Percentiles rank a stretch among this genome's conserved stretches.
phyloP scores from a whole-genome alignment of 1,140 invertebrate species.

The Subanguina moxae region DNA sequence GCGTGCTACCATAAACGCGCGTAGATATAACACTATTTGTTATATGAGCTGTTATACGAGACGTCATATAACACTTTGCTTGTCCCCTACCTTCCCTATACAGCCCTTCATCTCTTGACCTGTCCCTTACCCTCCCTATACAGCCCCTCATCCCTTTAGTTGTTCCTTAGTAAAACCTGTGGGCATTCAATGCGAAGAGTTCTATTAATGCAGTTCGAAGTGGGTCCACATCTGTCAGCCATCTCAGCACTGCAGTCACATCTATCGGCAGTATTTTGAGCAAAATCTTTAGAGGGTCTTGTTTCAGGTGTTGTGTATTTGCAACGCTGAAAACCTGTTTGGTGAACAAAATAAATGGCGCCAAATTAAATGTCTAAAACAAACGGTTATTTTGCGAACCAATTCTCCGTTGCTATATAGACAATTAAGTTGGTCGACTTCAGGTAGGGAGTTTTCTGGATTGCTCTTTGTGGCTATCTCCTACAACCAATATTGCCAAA shows the following conservation, averaged over 20 bases:
- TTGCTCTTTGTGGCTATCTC: constrained; percentile 19
- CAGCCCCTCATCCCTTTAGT: no score
- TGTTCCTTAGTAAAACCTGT: constrained; percentile 15
- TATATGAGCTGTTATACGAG: no score
- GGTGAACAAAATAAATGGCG: neutral
- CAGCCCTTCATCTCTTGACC: no score
- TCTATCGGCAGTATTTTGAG: constrained; percentile 1
- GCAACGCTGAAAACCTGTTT: constrained; percentile 7
- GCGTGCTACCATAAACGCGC: no score
- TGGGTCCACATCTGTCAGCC: constrained; percentile 23
- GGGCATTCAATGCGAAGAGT: constrained; percentile 25
- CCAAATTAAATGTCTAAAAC: neutral
- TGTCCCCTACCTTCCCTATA: no score
- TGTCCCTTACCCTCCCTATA: no score
- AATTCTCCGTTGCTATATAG: constrained; percentile 24
- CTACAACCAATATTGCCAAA: neutral
- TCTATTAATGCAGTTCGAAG: constrained; percentile 26
- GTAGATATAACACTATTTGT: no score
- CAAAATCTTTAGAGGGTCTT: neutral
- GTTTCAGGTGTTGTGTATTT: constrained; percentile 7
- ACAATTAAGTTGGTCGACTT: constrained; percentile 21
- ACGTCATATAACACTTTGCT: no score
- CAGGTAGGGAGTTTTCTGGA: neutral
- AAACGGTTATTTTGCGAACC: constrained; percentile 17
- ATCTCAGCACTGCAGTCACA: constrained; percentile 17